A percentile compares a stretch with the other conserved stretches of the same genome.
Conservation (phyloP, 2,113 vertebrate species). For the Anser cygnoides region DNA sequence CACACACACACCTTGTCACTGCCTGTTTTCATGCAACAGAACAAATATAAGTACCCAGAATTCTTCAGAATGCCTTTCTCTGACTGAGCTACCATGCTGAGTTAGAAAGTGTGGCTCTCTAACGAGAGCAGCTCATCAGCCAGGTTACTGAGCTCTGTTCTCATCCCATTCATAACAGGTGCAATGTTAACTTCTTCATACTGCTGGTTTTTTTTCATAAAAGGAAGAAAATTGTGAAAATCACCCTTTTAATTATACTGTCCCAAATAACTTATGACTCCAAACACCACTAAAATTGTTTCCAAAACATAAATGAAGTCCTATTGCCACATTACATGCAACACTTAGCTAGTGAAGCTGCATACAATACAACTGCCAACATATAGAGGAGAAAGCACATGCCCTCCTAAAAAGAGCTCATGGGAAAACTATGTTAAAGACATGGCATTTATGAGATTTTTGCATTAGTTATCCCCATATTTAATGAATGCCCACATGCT, state of each 20-base stretch:
- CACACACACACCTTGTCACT: not conserved
- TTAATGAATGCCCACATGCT: constrained; percentile 39
- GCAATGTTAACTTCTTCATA: not conserved
- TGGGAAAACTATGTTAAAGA: constrained; percentile 26
- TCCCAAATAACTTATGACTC: not conserved
- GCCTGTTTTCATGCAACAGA: not conserved
- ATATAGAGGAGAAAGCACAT: not conserved
- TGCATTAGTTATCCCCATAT: constrained; percentile 15
- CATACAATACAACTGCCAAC: not conserved
- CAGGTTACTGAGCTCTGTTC: not conserved
- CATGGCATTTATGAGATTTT: not conserved
- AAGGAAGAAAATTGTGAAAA: not conserved
- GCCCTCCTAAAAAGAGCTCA: not conserved
- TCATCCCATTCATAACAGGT: not conserved
- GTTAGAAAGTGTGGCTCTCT: not conserved
- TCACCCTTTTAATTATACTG: not conserved
- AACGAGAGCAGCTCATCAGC: not conserved
- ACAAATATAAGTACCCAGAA: not conserved
- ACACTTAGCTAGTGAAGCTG: not conserved
- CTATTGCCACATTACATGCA: not conserved
- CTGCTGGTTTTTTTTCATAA: not conserved
- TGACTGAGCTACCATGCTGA: not conserved
- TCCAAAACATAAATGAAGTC: not conserved
- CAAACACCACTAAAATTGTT: not conserved
- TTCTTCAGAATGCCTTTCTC: not conserved